Evolutionary conservation across 2,888 invertebrate species (phyloP).

Genomic region (Oxytorus armatus): DNA sequence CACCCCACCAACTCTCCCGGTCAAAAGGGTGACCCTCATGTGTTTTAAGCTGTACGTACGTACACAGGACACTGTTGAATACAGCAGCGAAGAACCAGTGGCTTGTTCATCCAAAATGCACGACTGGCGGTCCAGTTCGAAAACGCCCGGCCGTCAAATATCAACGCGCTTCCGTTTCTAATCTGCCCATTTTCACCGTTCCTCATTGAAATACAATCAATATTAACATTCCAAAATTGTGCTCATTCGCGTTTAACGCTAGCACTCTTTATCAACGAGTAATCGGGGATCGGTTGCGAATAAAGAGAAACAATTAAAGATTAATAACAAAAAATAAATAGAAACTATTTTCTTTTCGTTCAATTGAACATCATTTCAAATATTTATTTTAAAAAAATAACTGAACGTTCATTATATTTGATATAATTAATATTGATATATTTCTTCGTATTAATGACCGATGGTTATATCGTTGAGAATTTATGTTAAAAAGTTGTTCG

Average conservation of each 20-base stretch:
- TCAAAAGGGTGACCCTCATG: constrained; percentile 77
- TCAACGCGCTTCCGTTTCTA: constrained; percentile 66
- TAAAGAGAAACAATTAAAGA: too few species aligned
- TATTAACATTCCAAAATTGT: background rate
- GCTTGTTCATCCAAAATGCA: constrained; percentile 79
- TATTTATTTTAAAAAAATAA: background rate
- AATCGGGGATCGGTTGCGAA: too few species aligned
- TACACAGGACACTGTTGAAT: constrained; percentile 32
- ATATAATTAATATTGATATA: too few species aligned
- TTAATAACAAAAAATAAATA: too few species aligned
- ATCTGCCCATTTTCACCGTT: background rate
- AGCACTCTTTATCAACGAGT: too few species aligned
- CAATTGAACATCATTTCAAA: background rate
- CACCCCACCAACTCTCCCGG: constrained; percentile 76
- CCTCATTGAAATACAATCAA: background rate
- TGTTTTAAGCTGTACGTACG: constrained; percentile 29
- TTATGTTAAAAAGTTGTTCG: too few species aligned
- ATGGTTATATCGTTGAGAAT: background rate
- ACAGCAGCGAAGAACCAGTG: constrained; percentile 40
- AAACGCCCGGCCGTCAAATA: constrained; percentile 79
- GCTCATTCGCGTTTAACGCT: background rate
- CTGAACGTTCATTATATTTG: background rate
- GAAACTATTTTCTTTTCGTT: background rate
- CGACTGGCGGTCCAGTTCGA: constrained; percentile 77
- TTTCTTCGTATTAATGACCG: background rate